Evolutionary conservation across 2,888 invertebrate genomes (phyloP).

Genomic region (Tribolium freemani): DNA sequence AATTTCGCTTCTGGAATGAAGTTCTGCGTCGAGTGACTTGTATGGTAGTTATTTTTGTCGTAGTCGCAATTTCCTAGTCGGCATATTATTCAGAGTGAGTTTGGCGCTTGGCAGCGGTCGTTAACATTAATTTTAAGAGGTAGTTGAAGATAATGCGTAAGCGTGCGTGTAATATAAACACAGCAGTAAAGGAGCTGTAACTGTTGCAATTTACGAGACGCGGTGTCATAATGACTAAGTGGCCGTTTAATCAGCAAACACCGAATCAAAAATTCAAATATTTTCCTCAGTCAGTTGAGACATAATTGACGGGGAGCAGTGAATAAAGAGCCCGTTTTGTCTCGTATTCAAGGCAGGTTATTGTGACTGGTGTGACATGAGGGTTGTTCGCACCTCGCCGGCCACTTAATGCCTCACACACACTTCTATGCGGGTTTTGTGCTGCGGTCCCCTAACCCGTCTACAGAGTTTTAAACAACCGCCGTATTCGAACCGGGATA

Average conservation of each 20-base stretch:
- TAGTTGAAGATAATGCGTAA: slow-evolving; percentile 41
- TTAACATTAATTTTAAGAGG: slow-evolving; percentile 42
- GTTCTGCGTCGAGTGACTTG: not conserved
- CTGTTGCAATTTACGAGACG: slow-evolving; percentile 15
- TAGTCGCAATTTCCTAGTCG: not conserved
- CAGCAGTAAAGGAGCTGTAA: slow-evolving; percentile 21
- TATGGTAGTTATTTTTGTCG: not conserved
- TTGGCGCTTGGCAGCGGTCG: slow-evolving; percentile 4
- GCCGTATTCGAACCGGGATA: not conserved
- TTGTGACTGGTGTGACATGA: slow-evolving; percentile 55
- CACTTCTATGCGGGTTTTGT: slow-evolving; percentile 48
- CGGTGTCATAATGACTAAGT: slow-evolving; percentile 23
- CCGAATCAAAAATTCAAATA: not conserved
- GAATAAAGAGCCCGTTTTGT: slow-evolving; percentile 52
- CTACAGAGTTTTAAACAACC: slow-evolving; percentile 25
- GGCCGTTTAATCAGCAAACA: slow-evolving; percentile 1
- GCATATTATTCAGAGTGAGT: not conserved
- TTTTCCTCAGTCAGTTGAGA: slow-evolving; percentile 50
- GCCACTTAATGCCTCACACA: slow-evolving; percentile 54
- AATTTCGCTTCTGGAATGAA: not conserved
- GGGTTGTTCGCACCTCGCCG: slow-evolving; percentile 55
- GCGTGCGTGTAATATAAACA: slow-evolving; percentile 42
- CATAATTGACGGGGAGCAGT: slow-evolving; percentile 52
- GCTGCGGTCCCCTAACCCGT: slow-evolving; percentile 37
- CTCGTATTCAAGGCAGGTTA: slow-evolving; percentile 50